Evolutionary conservation across 2,797 vertebrate genomes (phyloP).

Genomic region (Spea hammondii): DNA sequence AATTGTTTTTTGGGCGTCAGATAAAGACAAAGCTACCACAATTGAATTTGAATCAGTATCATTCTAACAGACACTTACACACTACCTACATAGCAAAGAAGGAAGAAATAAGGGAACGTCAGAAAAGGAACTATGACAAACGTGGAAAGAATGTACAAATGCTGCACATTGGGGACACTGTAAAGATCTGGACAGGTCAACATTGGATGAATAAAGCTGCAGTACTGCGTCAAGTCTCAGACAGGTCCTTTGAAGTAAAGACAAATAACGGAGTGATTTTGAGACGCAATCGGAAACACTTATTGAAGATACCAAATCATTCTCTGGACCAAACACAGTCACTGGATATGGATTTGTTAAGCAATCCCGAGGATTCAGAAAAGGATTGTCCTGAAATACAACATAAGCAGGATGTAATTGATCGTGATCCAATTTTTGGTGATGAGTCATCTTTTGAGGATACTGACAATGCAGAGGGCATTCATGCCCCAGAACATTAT

Average conservation of each 20-base stretch:
- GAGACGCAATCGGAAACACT: background rate
- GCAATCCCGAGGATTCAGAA: background rate
- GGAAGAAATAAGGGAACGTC: no score
- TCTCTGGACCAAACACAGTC: background rate
- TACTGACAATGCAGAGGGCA: no score
- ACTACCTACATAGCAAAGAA: no score
- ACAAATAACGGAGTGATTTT: background rate
- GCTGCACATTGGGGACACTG: background rate
- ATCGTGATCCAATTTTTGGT: no score
- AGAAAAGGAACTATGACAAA: background rate
- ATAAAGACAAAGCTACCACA: no score
- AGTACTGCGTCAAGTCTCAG: background rate
- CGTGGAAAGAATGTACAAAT: background rate
- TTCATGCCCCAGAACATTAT: no score
- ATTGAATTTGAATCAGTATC: no score
- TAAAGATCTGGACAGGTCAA: background rate
- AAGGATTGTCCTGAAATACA: background rate
- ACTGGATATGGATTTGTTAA: background rate
- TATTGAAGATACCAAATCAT: conserved; percentile 3
- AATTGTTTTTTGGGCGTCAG: no score
- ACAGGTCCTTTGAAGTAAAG: background rate
- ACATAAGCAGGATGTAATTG: background rate
- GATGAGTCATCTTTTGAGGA: no score
- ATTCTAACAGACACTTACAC: no score
- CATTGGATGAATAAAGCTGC: background rate